Base-by-base conservation (phyloP, 2,113 vertebrate genomes). In the Leucosticte australis region DNA sequence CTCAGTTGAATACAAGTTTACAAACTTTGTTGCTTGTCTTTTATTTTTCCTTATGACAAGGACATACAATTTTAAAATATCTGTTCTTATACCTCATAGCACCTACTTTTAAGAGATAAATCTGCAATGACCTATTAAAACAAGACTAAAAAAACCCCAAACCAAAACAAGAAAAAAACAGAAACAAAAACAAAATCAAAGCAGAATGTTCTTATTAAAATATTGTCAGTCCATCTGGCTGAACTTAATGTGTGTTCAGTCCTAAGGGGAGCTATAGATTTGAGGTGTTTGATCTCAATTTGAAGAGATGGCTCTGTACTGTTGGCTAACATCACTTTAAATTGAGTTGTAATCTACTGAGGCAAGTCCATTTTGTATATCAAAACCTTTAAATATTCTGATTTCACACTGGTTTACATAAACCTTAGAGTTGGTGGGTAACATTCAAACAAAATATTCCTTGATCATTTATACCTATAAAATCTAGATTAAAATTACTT, bases 1-100 rank as follows among this genome's bases (percentile, higher is more conserved):
- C 21, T 55, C 30, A n/a, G 4, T 2, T 60, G 12, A 83, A 76
- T 56, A 4, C 7, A 83, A 19, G 14, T 50, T 89, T 71, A 7
- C 2, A 21, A 6, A 4, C 0, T 65, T 65, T 44, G 2, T 31
- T 46, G 2, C 1, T 47, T 84, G 67, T 46, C 1, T 47, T 83
- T 75, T 46, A 24, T 50, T 69, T 75, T 83, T 23, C 9, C 9
- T 69, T 65, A 64, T 0, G 2, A 11, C 1, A 6, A 65, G 11
- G 7, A 52, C 23, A 39, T 19, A 13, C 0, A 46, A 13, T 30
- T 82, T 90, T 19, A 63, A 71, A 92, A 49, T 73, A 68, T 37
- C 7, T 79, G 11, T 10, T 50, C 6, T 15, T 73, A 18, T 11
- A 13, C 30, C 69, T 83, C 30, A 42, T 27, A 46, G 3, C 24